Conservation (phyloP, 1,140 invertebrate genomes). For the Trachelipus rathkii region DNA sequence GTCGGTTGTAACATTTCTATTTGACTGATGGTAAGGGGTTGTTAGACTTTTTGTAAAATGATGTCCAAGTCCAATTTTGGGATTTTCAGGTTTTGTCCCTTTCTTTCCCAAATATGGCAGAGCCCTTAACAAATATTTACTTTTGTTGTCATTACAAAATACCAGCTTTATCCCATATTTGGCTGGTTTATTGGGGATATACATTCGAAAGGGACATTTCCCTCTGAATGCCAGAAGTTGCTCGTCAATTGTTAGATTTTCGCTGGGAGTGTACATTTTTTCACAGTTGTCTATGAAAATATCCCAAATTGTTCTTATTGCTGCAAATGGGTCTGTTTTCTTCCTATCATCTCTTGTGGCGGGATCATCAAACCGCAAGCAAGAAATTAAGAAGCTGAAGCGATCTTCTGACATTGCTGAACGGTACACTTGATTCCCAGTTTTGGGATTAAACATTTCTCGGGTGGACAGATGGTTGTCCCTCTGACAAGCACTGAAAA, state of each 20-base stretch:
- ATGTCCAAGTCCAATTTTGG: slow-evolving; percentile 7
- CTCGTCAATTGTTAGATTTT: slow-evolving; percentile 29
- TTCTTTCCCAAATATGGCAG: not conserved
- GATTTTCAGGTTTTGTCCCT: too few relatives aligned
- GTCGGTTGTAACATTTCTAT: slow-evolving; percentile 18
- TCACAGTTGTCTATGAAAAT: slow-evolving; percentile 34
- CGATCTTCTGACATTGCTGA: slow-evolving; percentile 26
- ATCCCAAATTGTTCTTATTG: slow-evolving; percentile 45
- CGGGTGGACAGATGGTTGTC: slow-evolving; percentile 19
- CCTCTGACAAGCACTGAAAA: slow-evolving; percentile 18
- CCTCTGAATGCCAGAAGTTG: slow-evolving; percentile 28
- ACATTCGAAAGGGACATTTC: slow-evolving; percentile 28
- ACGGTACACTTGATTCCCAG: slow-evolving; percentile 21
- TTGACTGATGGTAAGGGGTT: slow-evolving; percentile 16
- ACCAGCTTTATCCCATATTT: slow-evolving; percentile 14
- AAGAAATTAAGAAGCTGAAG: slow-evolving; percentile 23
- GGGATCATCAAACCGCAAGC: slow-evolving; percentile 46
- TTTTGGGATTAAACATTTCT: slow-evolving; percentile 21
- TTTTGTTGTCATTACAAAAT: not conserved
- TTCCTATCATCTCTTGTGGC: slow-evolving; percentile 32
- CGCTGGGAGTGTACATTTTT: slow-evolving; percentile 22
- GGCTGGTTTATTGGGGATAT: slow-evolving; percentile 21
- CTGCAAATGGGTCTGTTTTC: slow-evolving; percentile 42
- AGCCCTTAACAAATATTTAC: slow-evolving; percentile 4
- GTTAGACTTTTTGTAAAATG: slow-evolving; percentile 7